Evolutionary conservation across 2,888 invertebrate genomes (phyloP).

Genomic region (Horisme vitalbata): DNA sequence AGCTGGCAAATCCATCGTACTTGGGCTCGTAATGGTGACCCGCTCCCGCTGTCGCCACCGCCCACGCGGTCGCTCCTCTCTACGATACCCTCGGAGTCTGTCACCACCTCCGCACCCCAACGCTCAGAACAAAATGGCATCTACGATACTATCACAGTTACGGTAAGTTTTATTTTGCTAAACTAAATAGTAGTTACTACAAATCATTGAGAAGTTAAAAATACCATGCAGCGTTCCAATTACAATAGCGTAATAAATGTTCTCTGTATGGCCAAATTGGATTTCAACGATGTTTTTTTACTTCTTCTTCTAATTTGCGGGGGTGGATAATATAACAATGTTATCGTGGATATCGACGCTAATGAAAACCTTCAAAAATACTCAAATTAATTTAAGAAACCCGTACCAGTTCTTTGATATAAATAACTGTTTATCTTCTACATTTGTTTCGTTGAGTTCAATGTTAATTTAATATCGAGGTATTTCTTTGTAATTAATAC

Average conservation of each 20-base stretch:
- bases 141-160: conserved; percentile 77
- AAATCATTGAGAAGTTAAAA: background rate
- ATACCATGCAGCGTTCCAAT: too few species aligned
- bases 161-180: conserved; percentile 50
- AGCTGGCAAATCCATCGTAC: conserved; percentile 89
- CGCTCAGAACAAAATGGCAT: conserved; percentile 70
- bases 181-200: too few species aligned
- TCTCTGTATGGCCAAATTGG: too few species aligned
- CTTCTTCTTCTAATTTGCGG: background rate
- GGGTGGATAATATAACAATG: too few species aligned
- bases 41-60: conserved; percentile 67
- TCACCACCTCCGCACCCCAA: conserved; percentile 46
- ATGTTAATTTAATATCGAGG: conserved; percentile 29
- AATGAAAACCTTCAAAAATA: conserved; percentile 2
- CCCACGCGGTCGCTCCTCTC: conserved; percentile 51
- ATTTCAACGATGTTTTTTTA: background rate
- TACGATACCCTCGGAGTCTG: conserved; percentile 47
- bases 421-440: conserved; percentile 35
- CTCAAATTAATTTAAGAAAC: too few species aligned
- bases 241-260: too few species aligned
- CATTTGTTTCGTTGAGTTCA: conserved; percentile 33
- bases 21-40: conserved; percentile 82
- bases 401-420: too few species aligned
- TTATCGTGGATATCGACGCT: background rate
- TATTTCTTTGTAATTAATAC: conserved; percentile 30